Evolutionary conservation across 2,113 vertebrate genomes (phyloP), one percentile per base, ranked within the genome.

Genomic region (Martes martes): DNA sequence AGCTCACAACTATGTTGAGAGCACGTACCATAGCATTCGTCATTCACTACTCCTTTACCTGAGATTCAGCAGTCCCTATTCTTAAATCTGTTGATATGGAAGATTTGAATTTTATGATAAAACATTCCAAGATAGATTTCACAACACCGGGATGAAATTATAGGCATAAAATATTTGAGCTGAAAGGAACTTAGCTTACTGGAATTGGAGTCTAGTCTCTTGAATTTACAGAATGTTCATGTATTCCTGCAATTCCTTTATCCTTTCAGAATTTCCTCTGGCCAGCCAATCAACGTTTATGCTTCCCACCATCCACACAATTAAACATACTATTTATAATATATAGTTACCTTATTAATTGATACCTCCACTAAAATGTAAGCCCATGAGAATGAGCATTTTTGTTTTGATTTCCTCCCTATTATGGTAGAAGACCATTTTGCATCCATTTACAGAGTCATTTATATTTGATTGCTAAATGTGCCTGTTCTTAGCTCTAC

Each of bases 201-300:
- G 11, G 31, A 79, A 73, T 89, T 73, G 31, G 42, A 92, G 11
- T 78, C 14, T 4, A n/a, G 4, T 39, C 24, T 39, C 23, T 33
- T 88, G 78, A 79, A 84, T 65, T 78, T 73, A 83, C 28, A 79
- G 78, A 50, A 63, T 26, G 74, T 10, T 11, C 28, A 63, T 4
- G 15, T 88, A 83, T 42, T 67, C 36, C 21, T 28, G 80, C 26
- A 14, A 24, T 83, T 81, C 31, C 18, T 82, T 83, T n/a, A 79
- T n/a, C 42, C 65, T 89, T 94, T 71, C 36, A 82, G 19, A 79
- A 33, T 50, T 42, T 89, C 84, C 52, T 93, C 42, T 52, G 50
- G 21, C 18, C 13, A 33, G 2, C 19, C 3, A 36, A 23, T 33
- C 11, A 18, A n/a, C 76, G 28, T 79, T n/a, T n/a, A 26, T 55